A percentile compares a stretch with the other conserved stretches of the same genome.
Evolutionary conservation across 2,797 vertebrate species (phyloP).

Genomic region (Rallus crepitans): DNA sequence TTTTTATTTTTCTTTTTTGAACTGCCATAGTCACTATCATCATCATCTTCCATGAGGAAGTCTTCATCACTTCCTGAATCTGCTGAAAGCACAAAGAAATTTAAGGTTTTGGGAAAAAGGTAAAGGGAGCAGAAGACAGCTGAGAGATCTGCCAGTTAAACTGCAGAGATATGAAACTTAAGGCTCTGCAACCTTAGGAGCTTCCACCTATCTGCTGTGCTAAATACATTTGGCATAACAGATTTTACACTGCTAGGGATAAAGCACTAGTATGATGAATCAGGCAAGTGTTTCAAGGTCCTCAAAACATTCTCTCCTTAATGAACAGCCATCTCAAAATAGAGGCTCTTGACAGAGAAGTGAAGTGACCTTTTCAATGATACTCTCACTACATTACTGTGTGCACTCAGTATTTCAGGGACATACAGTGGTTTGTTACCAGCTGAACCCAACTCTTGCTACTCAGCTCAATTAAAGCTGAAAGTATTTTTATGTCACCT

Average conservation of each 20-base stretch:
- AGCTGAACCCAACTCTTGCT: not conserved
- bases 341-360: not conserved
- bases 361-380: not conserved
- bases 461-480: not conserved
- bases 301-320: not conserved
- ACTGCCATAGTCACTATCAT: constrained; percentile 96
- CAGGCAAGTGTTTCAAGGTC: not conserved
- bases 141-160: not conserved
- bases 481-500: not conserved
- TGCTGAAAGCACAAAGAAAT: constrained; percentile 73
- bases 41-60: constrained; percentile 97
- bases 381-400: not conserved
- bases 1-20: constrained; percentile 98
- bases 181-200: not conserved
- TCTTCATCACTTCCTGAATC: constrained; percentile 94
- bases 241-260: not conserved
- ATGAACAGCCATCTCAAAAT: not conserved
- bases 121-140: not conserved
- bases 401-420: not conserved
- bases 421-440: not conserved
- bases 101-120: not conserved
- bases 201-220: not conserved
- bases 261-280: not conserved
- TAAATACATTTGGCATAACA: not conserved
- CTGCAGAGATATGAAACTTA: not conserved